Evolutionary conservation across 2,797 vertebrate species (phyloP).

Genomic region (Ceyx erithaca): DNA sequence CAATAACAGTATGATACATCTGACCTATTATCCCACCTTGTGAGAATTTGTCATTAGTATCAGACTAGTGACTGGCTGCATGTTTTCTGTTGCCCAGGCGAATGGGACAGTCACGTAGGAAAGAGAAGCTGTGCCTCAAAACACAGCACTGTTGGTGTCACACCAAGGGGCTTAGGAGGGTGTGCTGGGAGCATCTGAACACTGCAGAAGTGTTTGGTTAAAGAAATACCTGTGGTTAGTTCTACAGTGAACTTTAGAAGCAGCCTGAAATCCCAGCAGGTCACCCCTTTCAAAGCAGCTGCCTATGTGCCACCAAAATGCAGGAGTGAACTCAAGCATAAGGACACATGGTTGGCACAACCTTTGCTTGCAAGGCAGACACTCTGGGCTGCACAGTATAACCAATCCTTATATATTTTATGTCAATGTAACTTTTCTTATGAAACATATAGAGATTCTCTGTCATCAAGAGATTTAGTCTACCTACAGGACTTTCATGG

Average conservation of each 20-base stretch:
- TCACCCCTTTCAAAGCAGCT: background rate
- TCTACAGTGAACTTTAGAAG: background rate
- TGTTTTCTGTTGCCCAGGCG: background rate
- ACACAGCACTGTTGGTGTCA: background rate
- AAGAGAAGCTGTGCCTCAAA: background rate
- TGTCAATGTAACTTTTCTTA: background rate
- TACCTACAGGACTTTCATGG: background rate
- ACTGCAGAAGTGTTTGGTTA: background rate
- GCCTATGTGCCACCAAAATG: background rate
- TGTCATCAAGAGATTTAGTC: background rate
- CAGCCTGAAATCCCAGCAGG: background rate
- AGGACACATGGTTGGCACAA: background rate
- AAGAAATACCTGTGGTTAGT: background rate
- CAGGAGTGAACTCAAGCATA: background rate
- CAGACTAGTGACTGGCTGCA: background rate
- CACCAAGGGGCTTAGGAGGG: background rate
- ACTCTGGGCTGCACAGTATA: background rate
- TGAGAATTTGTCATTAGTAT: background rate
- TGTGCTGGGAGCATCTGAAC: background rate
- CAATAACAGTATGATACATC: conserved; percentile 20
- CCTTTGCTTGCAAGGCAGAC: background rate
- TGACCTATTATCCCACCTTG: conserved; percentile 30
- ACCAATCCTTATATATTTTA: background rate
- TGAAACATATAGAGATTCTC: background rate
- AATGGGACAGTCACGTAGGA: accelerated